These are phyloP conservation scores for Suillia variegata DNA, from an alignment of 2,888 invertebrate genomes.

Conservation along the genomic window DNA sequence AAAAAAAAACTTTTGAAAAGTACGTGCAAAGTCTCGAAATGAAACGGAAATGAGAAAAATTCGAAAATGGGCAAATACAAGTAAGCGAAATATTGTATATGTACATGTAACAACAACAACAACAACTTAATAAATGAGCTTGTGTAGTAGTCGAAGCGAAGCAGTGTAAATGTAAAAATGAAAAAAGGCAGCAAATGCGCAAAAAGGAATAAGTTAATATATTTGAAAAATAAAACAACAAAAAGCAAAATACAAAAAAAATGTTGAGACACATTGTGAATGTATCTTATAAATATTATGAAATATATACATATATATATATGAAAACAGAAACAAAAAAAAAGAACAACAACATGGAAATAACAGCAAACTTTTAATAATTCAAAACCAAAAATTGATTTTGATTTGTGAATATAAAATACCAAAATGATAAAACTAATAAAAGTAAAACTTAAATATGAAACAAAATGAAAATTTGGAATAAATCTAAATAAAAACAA, in stretches of 20 bases:
- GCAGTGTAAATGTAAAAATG: neutral
- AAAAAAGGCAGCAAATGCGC: too few species aligned
- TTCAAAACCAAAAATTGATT: too few species aligned
- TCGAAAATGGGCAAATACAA: neutral
- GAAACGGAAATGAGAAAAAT: too few species aligned
- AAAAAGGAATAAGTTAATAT: too few species aligned
- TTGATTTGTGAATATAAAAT: neutral
- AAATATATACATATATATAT: neutral
- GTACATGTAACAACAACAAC: neutral
- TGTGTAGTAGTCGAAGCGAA: neutral
- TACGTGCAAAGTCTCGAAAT: neutral
- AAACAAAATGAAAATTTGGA: slow-evolving; percentile 4
- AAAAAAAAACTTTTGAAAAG: too few species aligned
- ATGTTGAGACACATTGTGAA: too few species aligned
- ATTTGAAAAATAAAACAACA: too few species aligned
- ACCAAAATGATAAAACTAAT: neutral
- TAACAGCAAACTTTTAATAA: slow-evolving; percentile 1
- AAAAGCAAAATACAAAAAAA: too few species aligned
- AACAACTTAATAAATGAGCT: too few species aligned
- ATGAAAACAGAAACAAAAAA: too few species aligned
- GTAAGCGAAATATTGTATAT: neutral
- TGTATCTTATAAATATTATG: neutral
- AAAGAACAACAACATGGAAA: neutral
- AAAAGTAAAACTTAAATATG: neutral
- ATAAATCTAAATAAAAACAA: slow-evolving; percentile 7